These are phyloP conservation scores for Aptenodytes forsteri DNA, from an alignment of 2,113 vertebrate genomes.

Conservation along the genomic window DNA sequence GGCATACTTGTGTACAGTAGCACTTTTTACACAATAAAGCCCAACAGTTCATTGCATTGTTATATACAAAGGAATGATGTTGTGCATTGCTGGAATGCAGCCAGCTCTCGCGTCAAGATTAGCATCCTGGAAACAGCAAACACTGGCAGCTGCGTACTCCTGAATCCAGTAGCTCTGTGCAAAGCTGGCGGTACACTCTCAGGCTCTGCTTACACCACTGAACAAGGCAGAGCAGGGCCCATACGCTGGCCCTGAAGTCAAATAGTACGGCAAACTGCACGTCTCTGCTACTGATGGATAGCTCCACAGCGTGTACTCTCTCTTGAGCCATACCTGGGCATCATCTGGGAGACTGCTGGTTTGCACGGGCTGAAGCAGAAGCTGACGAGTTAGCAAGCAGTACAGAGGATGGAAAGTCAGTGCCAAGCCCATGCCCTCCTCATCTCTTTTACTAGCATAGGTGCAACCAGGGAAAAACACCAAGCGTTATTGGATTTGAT, in stretches of 20 bases:
- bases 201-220: neutral
- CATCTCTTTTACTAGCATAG: neutral
- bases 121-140: slow-evolving; percentile 15
- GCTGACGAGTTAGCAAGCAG: neutral
- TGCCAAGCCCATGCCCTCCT: neutral
- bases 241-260: neutral
- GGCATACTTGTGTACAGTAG: neutral
- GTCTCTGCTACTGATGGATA: neutral
- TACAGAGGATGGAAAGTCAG: neutral
- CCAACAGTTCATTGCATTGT: neutral
- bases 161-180: neutral
- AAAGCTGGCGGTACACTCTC: neutral
- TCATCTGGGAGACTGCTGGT: neutral
- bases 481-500: neutral
- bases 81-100: neutral
- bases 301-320: accelerated
- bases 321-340: neutral
- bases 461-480: neutral
- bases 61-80: neutral
- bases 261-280: neutral
- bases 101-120: neutral
- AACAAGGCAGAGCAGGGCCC: neutral
- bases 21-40: neutral
- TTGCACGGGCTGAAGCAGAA: neutral
- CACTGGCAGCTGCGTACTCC: neutral